Evolutionary conservation across 2,113 vertebrate species (phyloP).

Genomic region (Gopherus evgoodei): DNA sequence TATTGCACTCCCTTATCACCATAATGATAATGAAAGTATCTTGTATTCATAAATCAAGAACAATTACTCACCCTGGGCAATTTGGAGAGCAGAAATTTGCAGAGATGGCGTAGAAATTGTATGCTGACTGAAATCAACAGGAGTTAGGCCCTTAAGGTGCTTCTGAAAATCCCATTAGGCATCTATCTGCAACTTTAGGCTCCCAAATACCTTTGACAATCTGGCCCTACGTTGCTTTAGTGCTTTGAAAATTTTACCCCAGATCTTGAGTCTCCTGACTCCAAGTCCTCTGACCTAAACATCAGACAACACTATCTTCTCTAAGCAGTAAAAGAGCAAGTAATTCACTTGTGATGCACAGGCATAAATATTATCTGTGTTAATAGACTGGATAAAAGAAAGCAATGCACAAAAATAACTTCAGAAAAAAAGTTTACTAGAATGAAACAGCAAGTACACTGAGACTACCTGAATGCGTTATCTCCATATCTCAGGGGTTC

Average conservation of each 20-base stretch:
- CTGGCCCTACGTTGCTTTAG: not conserved
- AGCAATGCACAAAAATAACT: not conserved
- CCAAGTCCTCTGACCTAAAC: not conserved
- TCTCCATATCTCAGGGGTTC: not conserved
- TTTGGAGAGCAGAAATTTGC: not conserved
- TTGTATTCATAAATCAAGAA: not conserved
- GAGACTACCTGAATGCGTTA: not conserved
- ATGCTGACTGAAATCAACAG: not conserved
- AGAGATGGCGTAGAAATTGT: conserved; percentile 8
- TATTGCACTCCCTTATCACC: not conserved
- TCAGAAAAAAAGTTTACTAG: not conserved
- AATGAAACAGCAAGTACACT: not conserved
- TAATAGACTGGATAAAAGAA: not conserved
- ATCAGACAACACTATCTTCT: not conserved
- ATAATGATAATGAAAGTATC: conserved; percentile 15
- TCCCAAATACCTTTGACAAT: not conserved
- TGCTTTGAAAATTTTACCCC: not conserved
- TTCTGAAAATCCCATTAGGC: not conserved
- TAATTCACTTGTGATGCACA: not conserved
- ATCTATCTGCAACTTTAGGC: not conserved
- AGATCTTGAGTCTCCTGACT: not conserved
- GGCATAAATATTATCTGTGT: not conserved
- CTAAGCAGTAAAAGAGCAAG: not conserved
- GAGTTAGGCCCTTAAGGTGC: not conserved
- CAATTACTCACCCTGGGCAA: not conserved